These are phyloP conservation scores for Danio aesculapii DNA, from an alignment of 2,797 vertebrate genomes.

Conservation along the genomic window DNA sequence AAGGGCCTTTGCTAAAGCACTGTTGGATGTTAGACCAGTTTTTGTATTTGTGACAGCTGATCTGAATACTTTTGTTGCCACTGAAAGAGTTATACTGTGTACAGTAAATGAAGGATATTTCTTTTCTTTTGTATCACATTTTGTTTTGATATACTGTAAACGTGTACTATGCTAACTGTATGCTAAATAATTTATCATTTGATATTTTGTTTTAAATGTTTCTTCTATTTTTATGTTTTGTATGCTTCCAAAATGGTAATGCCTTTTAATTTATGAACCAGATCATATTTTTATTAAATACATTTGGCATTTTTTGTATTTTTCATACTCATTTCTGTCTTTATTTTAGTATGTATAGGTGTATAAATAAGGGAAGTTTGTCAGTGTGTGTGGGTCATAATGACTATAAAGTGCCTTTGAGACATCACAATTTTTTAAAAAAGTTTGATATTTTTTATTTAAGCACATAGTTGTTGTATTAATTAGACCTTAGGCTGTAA, in stretches of 20 bases:
- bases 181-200: constrained; percentile 69
- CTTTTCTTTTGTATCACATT: constrained; percentile 42
- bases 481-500: too few relatives aligned
- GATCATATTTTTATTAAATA: constrained; percentile 66
- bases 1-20: constrained; percentile 44
- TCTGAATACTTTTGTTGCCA: constrained; percentile 43
- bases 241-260: constrained; percentile 57
- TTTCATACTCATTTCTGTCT: constrained; percentile 45
- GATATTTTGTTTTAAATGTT: constrained; percentile 36
- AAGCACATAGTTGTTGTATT: too few relatives aligned
- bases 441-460: too few relatives aligned
- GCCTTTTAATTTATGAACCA: constrained; percentile 60
- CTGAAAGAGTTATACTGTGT: constrained; percentile 21
- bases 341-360: constrained; percentile 1
- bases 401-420: too few relatives aligned
- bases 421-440: too few relatives aligned
- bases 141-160: constrained; percentile 33
- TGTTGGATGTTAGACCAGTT: constrained; percentile 33
- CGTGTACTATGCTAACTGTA: constrained; percentile 35
- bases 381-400: too few relatives aligned
- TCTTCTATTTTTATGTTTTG: constrained; percentile 63
- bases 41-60: constrained; percentile 49
- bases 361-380: not conserved
- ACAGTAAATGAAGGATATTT: constrained; percentile 57
- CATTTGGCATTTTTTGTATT: constrained; percentile 58